Percentiles rank a stretch among this genome's conserved stretches.
Conservation (phyloP, 2,888 invertebrate genomes). For the Polydrusus cervinus region DNA sequence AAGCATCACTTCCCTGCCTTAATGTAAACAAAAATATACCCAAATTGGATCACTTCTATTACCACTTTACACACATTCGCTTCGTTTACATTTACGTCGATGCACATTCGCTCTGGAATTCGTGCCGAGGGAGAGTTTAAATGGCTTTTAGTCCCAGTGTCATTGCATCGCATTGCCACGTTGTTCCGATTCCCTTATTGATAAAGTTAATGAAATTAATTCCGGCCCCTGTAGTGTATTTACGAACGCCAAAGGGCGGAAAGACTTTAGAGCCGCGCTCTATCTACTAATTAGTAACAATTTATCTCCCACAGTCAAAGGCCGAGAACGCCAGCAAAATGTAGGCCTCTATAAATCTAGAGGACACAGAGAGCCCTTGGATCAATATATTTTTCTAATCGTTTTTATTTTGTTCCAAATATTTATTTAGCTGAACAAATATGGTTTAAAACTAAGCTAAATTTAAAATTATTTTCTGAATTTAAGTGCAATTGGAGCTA, state of each 20-base stretch:
- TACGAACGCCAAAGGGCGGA: constrained; percentile 43
- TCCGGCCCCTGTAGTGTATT: constrained; percentile 55
- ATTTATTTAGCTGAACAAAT: too few relatives aligned
- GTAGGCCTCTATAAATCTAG: constrained; percentile 36
- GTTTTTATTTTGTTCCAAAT: too few relatives aligned
- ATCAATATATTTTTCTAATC: constrained; percentile 17
- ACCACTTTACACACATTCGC: constrained; percentile 14
- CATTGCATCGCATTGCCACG: constrained; percentile 15
- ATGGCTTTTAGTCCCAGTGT: constrained; percentile 16
- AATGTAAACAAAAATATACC: too few relatives aligned
- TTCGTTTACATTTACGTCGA: constrained; percentile 1
- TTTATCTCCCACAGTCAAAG: constrained; percentile 45
- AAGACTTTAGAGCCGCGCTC: constrained; percentile 50
- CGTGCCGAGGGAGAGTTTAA: constrained; percentile 18
- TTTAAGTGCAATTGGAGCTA: too few relatives aligned
- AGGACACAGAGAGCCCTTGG: not conserved
- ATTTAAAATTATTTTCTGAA: too few relatives aligned
- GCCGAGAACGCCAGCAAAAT: constrained; percentile 27
- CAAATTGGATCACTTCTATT: not conserved
- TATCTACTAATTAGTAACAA: constrained; percentile 52
- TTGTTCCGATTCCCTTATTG: constrained; percentile 59
- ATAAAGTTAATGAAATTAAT: constrained; percentile 66
- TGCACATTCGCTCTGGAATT: constrained; percentile 12
- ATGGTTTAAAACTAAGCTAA: too few relatives aligned
- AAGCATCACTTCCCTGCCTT: too few relatives aligned